Base-by-base conservation (phyloP, 1,140 invertebrate species). In the Eciton burchellii region DNA sequence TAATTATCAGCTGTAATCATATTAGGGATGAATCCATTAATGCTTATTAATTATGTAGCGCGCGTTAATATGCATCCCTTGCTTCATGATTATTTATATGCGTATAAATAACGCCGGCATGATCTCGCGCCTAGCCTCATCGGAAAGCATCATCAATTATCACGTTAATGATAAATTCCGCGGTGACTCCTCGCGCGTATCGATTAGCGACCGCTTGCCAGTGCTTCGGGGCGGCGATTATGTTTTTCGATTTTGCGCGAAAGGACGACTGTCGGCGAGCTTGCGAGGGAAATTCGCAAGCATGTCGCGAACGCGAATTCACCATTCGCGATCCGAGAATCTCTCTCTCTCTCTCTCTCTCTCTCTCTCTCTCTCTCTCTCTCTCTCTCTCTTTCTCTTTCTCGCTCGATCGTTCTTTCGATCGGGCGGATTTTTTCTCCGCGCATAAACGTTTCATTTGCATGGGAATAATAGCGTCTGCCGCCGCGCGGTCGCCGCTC, bases 391-490 rank as follows among this genome's bases (percentile, higher is more conserved):
- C 12, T n/a, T n/a, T n/a, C n/a, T n/a, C n/a, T n/a, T n/a, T n/a
- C n/a, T n/a, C n/a, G n/a, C n/a, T n/a, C n/a, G n/a, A n/a, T n/a
- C 12, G 35, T 1, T 19, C 9, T 68, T 79, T 56, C 74, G 56
- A 79, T 79, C 63, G 6, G 56, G 35, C 49, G 35, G 41, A 1
- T 79, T 68, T 63, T 79, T 79, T 57, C 63, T 43, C 26, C 35
- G 54, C 21, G 35, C 74, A 79, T 70, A 79, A 79, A 45, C 52
- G 74, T 68, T 79, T 79, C 74, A 79, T 79, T 79, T 79, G 49
- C 49, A 81, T 81, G 77, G 68, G 73, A 81, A 73, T 81, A 79
- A 79, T 79, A 45, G 72, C 57, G 74, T 79, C 63, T 45, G 41
- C 35, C 21, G 29, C 8, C 65, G 21, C 26, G 35, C 35, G 19